Percentiles rank a stretch among this genome's conserved stretches.
Evolutionary conservation across 1,140 invertebrate genomes (phyloP).

Genomic region (Saccostrea cuccullata): DNA sequence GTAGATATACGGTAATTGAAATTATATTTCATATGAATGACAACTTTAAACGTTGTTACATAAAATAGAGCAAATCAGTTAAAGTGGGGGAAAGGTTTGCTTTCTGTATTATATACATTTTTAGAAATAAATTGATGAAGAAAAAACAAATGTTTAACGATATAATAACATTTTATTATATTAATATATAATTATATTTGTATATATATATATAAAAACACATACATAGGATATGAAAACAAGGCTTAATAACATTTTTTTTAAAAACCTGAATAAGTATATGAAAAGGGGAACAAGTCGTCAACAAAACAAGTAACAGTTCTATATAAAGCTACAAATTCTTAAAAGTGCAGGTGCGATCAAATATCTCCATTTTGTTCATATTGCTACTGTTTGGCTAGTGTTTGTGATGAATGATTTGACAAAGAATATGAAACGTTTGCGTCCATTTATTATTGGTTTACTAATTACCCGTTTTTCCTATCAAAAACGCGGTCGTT

Average conservation of each 20-base stretch:
- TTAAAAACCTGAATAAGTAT: constrained; percentile 7
- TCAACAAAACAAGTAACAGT: background rate
- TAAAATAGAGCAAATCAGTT: too few species aligned
- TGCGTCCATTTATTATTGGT: background rate
- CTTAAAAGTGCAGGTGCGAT: background rate
- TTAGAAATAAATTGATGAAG: background rate
- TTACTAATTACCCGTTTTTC: background rate
- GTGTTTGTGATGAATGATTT: background rate
- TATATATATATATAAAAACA: constrained; percentile 17
- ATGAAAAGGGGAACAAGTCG: background rate
- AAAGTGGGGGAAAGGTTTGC: too few species aligned
- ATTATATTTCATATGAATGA: too few species aligned
- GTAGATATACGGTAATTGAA: too few species aligned
- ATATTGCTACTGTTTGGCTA: constrained; percentile 24
- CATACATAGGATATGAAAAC: constrained; percentile 21
- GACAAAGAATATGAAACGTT: background rate
- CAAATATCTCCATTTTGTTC: constrained; percentile 10
- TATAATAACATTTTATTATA: background rate
- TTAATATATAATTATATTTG: background rate
- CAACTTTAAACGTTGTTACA: too few species aligned
- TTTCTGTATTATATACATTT: too few species aligned
- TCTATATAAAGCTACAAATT: background rate
- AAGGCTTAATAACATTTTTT: background rate
- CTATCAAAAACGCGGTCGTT: constrained; percentile 68
- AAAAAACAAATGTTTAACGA: background rate